Base-by-base conservation (phyloP, 53 echinoderm and acorn worm genomes). In the Temnopleurus reevesii region DNA sequence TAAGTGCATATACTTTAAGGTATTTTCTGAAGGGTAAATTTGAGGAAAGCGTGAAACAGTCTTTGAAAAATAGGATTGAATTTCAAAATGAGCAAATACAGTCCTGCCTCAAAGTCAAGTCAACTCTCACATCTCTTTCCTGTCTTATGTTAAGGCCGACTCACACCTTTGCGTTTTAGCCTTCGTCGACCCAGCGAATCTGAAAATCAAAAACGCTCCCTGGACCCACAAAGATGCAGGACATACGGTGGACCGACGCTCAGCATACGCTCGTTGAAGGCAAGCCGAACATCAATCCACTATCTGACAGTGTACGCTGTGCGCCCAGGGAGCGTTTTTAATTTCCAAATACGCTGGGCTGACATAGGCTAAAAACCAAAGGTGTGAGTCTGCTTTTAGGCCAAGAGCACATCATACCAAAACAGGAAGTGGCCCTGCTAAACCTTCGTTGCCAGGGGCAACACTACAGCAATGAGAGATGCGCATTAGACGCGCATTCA, bases 401-500 rank as follows among this genome's bases (percentile, higher is more conserved):
- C 79, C 79, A 79, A 47, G 46, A 79, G 28, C 46, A 18, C 21
- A 79, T 46, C 79, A 13, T 47, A 49, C 29, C 26, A 15, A 79
- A 79, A 79, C 79, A 79, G 79, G 79, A 79, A 38, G 79, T 79
- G 79, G 46, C 79, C 47, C 79, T 30, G 79, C 46, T 79, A 46
- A 28, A 7, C 49, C 79, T 79, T 47, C 79, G 79, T 79, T 79
- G 49, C 79, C 79, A 0, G 27, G 46, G 49, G 79, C 51, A 79
- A 79, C 79, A 13, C 79, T 47, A 46, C 49, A 0, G 9, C 49
- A 47, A 49, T 79, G 79, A 79, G 79, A 79, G 79, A 79, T 46
- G 79, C 46, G 79, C 79, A 79, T 79, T 79, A 79, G 79, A 47
- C 46, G 79, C 28, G 79, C 46, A 79, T 79, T 79, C 46, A 79